phyloP scores from a whole-genome alignment of 2,797 vertebrate species.

The Eidolon dupreanum region DNA sequence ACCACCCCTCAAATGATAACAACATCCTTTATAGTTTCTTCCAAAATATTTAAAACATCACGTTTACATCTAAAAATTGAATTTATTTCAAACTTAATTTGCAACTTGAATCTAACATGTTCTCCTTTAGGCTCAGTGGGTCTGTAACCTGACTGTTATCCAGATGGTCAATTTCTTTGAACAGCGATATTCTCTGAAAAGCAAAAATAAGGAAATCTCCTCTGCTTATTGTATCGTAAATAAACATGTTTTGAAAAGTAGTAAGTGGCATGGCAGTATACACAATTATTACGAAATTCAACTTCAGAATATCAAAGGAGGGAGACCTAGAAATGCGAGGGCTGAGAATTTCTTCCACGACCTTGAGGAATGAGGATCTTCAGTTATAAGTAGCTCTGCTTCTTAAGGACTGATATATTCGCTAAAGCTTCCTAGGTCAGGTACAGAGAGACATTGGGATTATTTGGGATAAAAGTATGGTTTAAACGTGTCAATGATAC shows the following conservation, averaged over 20 bases:
- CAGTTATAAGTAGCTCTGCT: neutral
- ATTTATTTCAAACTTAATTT: slow-evolving; percentile 24
- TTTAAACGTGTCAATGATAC: neutral
- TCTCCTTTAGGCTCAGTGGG: neutral
- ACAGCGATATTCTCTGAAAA: neutral
- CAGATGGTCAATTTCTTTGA: neutral
- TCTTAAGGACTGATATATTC: neutral
- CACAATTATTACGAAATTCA: neutral
- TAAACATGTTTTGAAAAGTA: neutral
- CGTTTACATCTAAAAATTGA: slow-evolving; percentile 34
- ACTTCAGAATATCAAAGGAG: neutral
- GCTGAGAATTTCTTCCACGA: neutral
- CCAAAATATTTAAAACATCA: neutral
- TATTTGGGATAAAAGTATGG: neutral
- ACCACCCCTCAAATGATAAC: neutral
- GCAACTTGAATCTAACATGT: neutral
- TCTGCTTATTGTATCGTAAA: neutral
- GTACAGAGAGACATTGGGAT: neutral
- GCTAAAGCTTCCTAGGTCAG: neutral
- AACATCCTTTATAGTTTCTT: neutral
- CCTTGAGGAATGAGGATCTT: neutral
- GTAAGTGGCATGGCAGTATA: too few relatives aligned
- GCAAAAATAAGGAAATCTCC: neutral
- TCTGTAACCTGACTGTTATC: neutral
- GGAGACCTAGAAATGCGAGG: neutral